Evolutionary conservation across 2,797 vertebrate genomes (phyloP), one percentile per base, ranked within the genome.

Genomic region (Enteromius paludinosus): DNA sequence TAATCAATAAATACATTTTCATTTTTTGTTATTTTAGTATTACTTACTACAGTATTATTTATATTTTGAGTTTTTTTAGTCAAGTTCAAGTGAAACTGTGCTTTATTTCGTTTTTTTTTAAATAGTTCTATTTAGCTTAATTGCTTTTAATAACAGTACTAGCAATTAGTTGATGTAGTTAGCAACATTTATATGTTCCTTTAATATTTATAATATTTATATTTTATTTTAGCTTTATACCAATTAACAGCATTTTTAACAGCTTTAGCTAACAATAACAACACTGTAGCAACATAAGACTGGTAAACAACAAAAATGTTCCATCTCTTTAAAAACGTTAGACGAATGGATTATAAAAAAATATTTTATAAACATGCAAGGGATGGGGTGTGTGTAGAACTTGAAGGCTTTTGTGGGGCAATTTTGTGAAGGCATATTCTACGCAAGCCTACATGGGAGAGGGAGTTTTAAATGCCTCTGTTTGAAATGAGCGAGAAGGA

Each of bases 401-500:
- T n/a, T 25, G 4, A 25, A 59, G 56, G 56, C 23, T 23, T 25
- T 59, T 59, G 4, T 59, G 23, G 56, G 23, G 4, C 23, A 59
- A 59, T 14, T 5, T 41, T 79, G 2, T 41, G 38, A 35, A 23
- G 10, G 3, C 4, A 65, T 14, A 54, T 41, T 54, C n/a, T 11
- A 20, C 10, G 45, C 47, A 54, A 47, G 20, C 64, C 17, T 47
- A 71, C 52, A 80, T 70, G 78, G 25, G 25, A 80, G 18, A 71
- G 23, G 23, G 78, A 47, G 52, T 33, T 43, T 68, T 70, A 45
- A 25, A 66, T 12, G n/a, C 5, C 33, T 54, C 30, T 8, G 7
- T 78, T 54, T 68, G 20, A 54, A 78, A 68, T 41, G 45, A 33
- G 75, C 43, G 28, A 64, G 61, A 43, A 20, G 17, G 9, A 43